Evolutionary conservation across 1,140 invertebrate genomes (phyloP).

Genomic region (Scaptomyza montana): DNA sequence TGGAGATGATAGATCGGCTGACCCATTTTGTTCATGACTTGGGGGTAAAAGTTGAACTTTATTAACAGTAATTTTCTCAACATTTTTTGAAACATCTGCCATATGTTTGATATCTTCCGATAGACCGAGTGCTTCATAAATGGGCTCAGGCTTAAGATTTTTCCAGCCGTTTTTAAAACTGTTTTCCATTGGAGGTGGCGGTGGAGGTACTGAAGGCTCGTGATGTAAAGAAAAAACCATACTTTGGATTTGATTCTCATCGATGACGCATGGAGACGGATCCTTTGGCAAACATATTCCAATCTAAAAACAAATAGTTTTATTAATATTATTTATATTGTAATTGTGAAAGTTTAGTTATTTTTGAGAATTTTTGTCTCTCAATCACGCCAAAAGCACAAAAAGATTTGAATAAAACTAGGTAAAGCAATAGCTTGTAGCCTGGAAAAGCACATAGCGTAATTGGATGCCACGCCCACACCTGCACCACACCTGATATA

Average conservation of each 20-base stretch:
- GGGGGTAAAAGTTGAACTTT: not conserved
- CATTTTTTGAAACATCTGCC: conserved; percentile 9
- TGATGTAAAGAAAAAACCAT: conserved; percentile 87
- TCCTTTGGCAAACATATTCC: conserved; percentile 47
- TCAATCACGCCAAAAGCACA: no score
- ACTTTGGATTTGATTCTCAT: conserved; percentile 65
- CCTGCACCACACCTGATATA: no score
- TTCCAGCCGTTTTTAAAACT: conserved; percentile 71
- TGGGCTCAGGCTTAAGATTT: conserved; percentile 86
- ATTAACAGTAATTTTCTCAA: conserved; percentile 6
- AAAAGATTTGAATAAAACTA: no score
- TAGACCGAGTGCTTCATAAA: conserved; percentile 90
- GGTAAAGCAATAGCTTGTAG: no score
- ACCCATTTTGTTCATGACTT: conserved; percentile 18
- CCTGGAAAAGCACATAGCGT: no score
- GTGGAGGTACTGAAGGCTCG: conserved; percentile 90
- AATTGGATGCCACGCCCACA: no score
- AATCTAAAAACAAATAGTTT: conserved; percentile 43
- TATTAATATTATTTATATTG: not conserved
- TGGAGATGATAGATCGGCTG: not conserved
- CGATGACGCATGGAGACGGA: not conserved
- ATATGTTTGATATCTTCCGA: conserved; percentile 6
- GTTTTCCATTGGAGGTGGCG: conserved; percentile 83
- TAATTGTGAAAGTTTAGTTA: no score
- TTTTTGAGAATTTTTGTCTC: no score